Percentiles rank a stretch among this genome's conserved stretches.
These are phyloP conservation scores for Beaufortia kweichowensis DNA, from an alignment of 2,113 vertebrate species.

Conservation along the genomic window DNA sequence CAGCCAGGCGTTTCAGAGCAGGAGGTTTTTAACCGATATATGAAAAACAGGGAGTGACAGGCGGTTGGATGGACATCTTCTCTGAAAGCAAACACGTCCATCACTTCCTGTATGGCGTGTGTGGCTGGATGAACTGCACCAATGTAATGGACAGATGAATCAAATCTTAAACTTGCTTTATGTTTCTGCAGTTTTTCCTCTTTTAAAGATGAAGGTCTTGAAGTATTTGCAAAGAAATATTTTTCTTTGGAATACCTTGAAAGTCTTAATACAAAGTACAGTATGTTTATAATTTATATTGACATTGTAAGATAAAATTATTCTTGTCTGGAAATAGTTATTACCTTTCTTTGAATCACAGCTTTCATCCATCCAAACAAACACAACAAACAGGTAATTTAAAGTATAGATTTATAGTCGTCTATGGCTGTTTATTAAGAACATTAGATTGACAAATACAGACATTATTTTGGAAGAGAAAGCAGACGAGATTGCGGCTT, in stretches of 20 bases:
- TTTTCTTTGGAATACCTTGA: not conserved
- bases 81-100: not conserved
- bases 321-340: not conserved
- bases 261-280: not conserved
- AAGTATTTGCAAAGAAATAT: not conserved
- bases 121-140: not conserved
- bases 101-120: not conserved
- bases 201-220: not conserved
- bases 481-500: slow-evolving; percentile 34
- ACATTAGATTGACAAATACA: not conserved
- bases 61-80: not conserved
- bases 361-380: not conserved
- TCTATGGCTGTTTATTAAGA: no score
- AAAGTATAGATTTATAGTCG: not conserved
- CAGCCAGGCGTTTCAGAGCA: not conserved
- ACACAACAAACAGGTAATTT: not conserved
- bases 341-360: not conserved
- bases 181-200: not conserved
- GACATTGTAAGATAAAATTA: not conserved
- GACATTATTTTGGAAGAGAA: slow-evolving; percentile 27
- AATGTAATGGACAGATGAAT: slow-evolving; percentile 22
- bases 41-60: slow-evolving; percentile 24
- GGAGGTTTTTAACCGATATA: not conserved
- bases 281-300: not conserved
- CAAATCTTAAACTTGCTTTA: slow-evolving; percentile 20